Conservation (phyloP, 2,888 invertebrate species). For the Tridacna gigas region DNA sequence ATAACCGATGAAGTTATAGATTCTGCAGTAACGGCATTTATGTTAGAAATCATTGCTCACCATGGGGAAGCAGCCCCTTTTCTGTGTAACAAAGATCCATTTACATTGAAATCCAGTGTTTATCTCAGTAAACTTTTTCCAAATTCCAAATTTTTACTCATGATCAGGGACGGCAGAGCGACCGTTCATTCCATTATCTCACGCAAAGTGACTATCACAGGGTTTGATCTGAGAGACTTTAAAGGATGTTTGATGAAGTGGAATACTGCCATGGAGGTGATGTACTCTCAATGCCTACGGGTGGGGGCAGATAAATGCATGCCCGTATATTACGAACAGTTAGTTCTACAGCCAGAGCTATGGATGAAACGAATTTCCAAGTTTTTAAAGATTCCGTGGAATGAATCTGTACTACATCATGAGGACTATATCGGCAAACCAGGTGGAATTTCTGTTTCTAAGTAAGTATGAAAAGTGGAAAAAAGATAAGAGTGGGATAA, state of each 20-base stretch:
- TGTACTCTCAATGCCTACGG: conserved; percentile 87
- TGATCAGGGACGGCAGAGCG: conserved; percentile 99
- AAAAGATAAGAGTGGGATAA: too few relatives aligned
- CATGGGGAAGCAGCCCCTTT: conserved; percentile 97
- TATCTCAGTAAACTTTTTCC: conserved; percentile 98
- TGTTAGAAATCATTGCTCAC: conserved; percentile 91
- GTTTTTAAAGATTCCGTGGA: conserved; percentile 97
- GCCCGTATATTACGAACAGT: conserved; percentile 97
- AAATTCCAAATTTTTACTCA: conserved; percentile 98
- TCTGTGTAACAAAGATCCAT: conserved; percentile 99
- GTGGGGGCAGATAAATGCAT: conserved; percentile 89
- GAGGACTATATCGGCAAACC: conserved; percentile 98
- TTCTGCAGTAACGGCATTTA: conserved; percentile 98
- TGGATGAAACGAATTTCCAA: conserved; percentile 94
- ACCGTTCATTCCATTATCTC: conserved; percentile 99
- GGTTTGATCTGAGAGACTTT: conserved; percentile 97
- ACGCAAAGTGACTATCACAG: conserved; percentile 94
- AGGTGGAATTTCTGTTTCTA: conserved; percentile 96
- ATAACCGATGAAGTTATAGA: conserved; percentile 96
- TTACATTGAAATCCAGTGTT: conserved; percentile 98
- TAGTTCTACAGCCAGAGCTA: conserved; percentile 95
- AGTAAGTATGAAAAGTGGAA: conserved; percentile 87
- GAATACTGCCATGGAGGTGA: conserved; percentile 97
- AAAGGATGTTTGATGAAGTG: conserved; percentile 97
- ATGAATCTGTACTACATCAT: conserved; percentile 97